These are phyloP conservation scores for Nyctibius bracteatus DNA, from an alignment of 2,113 vertebrate genomes.

Conservation along the genomic window DNA sequence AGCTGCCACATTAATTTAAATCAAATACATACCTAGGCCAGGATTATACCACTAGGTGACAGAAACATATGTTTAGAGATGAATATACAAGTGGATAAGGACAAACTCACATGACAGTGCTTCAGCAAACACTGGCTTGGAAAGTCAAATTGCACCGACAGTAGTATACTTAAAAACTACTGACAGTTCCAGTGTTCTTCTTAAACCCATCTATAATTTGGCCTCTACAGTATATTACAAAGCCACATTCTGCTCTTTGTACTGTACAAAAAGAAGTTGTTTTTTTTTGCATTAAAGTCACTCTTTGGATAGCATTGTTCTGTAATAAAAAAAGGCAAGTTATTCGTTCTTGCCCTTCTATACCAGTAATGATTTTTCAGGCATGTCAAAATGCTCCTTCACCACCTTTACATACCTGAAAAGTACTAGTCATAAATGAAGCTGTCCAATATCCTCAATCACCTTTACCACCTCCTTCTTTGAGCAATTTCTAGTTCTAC, in stretches of 20 bases:
- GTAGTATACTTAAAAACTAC: background rate
- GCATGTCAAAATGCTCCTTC: background rate
- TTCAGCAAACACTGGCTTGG: background rate
- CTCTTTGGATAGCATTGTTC: background rate
- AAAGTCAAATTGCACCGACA: background rate
- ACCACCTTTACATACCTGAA: background rate
- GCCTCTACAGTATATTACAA: background rate
- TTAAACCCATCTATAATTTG: background rate
- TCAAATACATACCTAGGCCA: background rate
- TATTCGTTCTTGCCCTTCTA: background rate
- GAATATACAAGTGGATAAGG: background rate
- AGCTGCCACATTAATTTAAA: background rate
- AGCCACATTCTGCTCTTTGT: background rate
- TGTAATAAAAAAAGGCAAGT: background rate
- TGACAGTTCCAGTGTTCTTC: background rate
- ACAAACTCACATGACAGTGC: background rate
- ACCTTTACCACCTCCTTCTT: background rate
- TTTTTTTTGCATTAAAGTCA: background rate
- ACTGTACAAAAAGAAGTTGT: background rate
- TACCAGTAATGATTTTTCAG: background rate
- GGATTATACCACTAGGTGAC: background rate
- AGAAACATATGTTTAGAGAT: background rate
- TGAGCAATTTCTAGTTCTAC: background rate
- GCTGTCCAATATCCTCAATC: background rate
- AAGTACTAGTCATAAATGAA: background rate